phyloP scores from a whole-genome alignment of 1,140 invertebrate genomes.

The Anoplolepis gracilipes region DNA sequence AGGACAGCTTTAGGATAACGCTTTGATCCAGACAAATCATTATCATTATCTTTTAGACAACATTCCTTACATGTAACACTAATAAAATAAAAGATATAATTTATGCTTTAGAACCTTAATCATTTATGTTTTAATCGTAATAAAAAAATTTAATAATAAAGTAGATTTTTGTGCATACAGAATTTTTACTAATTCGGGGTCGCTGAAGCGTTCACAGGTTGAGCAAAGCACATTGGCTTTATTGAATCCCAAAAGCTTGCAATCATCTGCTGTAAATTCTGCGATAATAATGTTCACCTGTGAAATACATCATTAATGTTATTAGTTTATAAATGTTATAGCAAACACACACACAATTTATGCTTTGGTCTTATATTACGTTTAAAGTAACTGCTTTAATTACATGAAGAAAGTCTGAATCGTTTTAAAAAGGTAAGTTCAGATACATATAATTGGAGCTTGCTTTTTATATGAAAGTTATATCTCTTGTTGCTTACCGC shows the following conservation, averaged over 20 bases:
- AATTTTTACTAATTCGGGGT: constrained; percentile 91
- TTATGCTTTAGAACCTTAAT: background rate
- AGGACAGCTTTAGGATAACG: constrained; percentile 94
- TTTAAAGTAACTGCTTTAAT: background rate
- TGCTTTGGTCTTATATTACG: background rate
- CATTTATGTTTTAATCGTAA: too few species aligned
- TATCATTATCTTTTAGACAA: constrained; percentile 89
- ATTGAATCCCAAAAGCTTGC: constrained; percentile 94
- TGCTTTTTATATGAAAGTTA: background rate
- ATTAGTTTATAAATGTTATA: background rate
- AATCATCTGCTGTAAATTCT: constrained; percentile 93
- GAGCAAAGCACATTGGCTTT: constrained; percentile 95
- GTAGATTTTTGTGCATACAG: constrained; percentile 83
- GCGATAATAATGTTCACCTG: constrained; percentile 65
- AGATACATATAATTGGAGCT: background rate
- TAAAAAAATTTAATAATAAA: constrained; percentile 11
- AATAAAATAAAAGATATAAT: constrained; percentile 26
- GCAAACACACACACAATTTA: background rate
- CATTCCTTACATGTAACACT: constrained; percentile 92
- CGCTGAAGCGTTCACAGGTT: constrained; percentile 93
- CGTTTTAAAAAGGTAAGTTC: background rate
- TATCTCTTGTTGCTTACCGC: constrained; percentile 5
- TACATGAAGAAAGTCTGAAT: background rate
- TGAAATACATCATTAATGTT: background rate
- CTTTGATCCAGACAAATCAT: constrained; percentile 88